Base-by-base conservation (phyloP, 2,797 vertebrate species). In the Sternarchorhynchus goeldii region DNA sequence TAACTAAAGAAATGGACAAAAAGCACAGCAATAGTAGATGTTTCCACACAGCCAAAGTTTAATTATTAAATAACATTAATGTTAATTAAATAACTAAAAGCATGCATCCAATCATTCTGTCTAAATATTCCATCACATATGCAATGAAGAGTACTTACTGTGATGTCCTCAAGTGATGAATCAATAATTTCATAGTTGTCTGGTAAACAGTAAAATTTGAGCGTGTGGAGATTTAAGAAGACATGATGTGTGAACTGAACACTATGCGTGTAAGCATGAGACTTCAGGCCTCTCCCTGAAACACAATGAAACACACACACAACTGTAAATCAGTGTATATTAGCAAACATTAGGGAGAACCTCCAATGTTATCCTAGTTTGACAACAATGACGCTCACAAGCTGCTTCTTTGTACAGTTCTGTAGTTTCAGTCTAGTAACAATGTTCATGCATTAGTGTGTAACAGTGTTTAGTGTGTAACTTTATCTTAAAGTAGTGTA, bases 161-260 rank as follows among this genome's bases (percentile, higher is more conserved):
- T 99, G 86, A 99, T 97, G 82, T 99, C 97, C 86, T 99, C 97
- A 12, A 99, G 88, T 0, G 97, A 98, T 6, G 97, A 99, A 85
- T 99, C 97, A 0, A 99, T 97, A 91, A 99, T 98, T 89, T 98
- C 96, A 4, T 99, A 99, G 91, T 99, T 99, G 91, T 99, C 97
- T 0, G 97, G 97, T 75, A 99, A 92, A 83, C 97, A 99, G 89
- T 99, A 98, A 86, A 99, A 99, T 90, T 96, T 98, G 77, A 98
- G 94, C 0, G 97, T 98, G 88, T 99, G 97, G 62, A 99, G 93
- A 81, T 99, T 99, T 78, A 98, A 94, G 90, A 98, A 98, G 63
- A 99, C 97, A 0, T 98, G 97, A 78, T 99, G 97, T 81, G 94
- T 95, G 41, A 98, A 95, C 91, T 98, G 96, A 39, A 98, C 97